A percentile compares a stretch with the other conserved stretches of the same genome.
These are phyloP conservation scores for Galerucella pusilla DNA, from an alignment of 2,888 invertebrate genomes.

Conservation along the genomic window DNA sequence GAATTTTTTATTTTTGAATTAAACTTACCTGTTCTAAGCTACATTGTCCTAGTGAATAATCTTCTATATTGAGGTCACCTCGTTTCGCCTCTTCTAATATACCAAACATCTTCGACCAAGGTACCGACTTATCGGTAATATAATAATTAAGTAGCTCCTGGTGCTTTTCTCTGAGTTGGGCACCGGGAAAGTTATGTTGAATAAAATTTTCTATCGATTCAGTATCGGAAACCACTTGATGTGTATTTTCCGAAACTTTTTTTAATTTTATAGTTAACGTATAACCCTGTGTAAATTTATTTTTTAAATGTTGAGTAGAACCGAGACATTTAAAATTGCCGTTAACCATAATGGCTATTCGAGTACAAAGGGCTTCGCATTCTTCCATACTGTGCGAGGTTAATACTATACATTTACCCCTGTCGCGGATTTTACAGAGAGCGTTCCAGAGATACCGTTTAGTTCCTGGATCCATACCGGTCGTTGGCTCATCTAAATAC, in stretches of 20 bases:
- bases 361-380: constrained; percentile 85
- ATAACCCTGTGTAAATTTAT: constrained; percentile 77
- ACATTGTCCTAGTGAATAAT: constrained; percentile 86
- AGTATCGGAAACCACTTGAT: constrained; percentile 39
- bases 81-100: constrained; percentile 72
- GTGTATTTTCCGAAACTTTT: constrained; percentile 47
- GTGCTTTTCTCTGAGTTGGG: constrained; percentile 73
- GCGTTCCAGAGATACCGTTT: constrained; percentile 85
- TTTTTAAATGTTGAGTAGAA: constrained; percentile 84
- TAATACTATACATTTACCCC: constrained; percentile 80
- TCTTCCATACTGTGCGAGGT: constrained; percentile 92
- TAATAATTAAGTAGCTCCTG: constrained; percentile 80
- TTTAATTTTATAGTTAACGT: constrained; percentile 64
- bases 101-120: constrained; percentile 83
- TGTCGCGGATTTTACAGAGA: constrained; percentile 74
- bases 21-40: constrained; percentile 76
- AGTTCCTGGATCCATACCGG: constrained; percentile 84
- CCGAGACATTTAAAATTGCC: constrained; percentile 84
- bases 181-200: constrained; percentile 55
- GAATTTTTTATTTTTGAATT: no score
- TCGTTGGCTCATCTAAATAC: constrained; percentile 68
- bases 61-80: constrained; percentile 70
- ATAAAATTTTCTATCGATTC: constrained; percentile 55
- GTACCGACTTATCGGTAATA: constrained; percentile 69
- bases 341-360: constrained; percentile 88